Evolutionary conservation across 2,797 vertebrate species (phyloP).

Genomic region (Tapirus indicus): DNA sequence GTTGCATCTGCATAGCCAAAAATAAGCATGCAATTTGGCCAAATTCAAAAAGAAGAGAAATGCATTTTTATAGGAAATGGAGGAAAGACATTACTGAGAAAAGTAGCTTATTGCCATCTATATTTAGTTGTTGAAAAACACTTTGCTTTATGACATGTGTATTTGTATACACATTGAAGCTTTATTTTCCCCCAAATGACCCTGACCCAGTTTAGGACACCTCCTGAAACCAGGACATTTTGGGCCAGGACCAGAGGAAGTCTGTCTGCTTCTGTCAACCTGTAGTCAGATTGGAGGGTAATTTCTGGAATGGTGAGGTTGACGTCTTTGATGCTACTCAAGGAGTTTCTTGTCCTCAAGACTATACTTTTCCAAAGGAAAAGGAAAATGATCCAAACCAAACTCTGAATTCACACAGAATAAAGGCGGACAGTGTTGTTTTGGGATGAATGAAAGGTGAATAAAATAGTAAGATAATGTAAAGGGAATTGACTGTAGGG

Average conservation of each 20-base stretch:
- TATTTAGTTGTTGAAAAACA: conserved; percentile 44
- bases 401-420: background rate
- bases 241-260: background rate
- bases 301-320: background rate
- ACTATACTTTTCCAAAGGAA: background rate
- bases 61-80: conserved; percentile 20
- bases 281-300: too few relatives aligned
- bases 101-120: conserved; percentile 33
- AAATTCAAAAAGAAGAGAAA: conserved; percentile 51
- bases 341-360: background rate
- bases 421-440: background rate
- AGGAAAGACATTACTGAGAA: conserved; percentile 28
- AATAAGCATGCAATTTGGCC: conserved; percentile 60
- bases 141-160: background rate
- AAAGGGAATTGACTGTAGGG: background rate
- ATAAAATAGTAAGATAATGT: background rate
- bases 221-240: background rate
- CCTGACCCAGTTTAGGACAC: background rate
- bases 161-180: background rate
- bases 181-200: background rate
- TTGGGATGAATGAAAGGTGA: background rate
- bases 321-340: background rate
- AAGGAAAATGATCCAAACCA: background rate
- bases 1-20: conserved; percentile 70
- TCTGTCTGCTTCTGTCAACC: background rate